phyloP scores from a whole-genome alignment of 2,888 invertebrate genomes.

The Lymantria dispar region DNA sequence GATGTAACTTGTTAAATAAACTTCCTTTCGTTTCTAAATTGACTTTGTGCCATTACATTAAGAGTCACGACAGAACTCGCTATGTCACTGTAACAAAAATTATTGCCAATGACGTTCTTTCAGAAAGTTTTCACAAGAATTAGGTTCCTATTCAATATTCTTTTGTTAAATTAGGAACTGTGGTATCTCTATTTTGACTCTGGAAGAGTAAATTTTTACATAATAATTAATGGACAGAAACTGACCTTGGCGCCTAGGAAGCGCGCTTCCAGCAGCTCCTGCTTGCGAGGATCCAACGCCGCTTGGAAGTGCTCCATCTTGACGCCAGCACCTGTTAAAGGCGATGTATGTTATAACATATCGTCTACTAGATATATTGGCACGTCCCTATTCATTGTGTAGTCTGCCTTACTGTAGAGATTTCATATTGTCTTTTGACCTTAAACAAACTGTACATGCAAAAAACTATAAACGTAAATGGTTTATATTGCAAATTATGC shows the following conservation, averaged over 20 bases:
- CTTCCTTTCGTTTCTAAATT: too few species aligned
- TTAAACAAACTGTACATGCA: too few species aligned
- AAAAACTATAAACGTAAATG: too few species aligned
- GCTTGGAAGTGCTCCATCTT: constrained; percentile 98
- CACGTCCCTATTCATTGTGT: too few species aligned
- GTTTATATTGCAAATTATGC: too few species aligned
- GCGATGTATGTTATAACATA: constrained; percentile 36
- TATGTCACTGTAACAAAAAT: neutral
- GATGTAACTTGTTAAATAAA: too few species aligned
- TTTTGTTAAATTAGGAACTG: too few species aligned
- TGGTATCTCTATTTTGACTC: neutral
- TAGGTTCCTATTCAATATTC: too few species aligned
- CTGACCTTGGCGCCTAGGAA: constrained; percentile 98
- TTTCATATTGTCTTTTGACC: too few species aligned
- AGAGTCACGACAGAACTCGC: neutral
- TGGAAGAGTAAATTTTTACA: neutral
- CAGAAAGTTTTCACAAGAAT: too few species aligned
- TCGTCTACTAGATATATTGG: neutral
- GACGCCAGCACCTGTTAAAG: constrained; percentile 90
- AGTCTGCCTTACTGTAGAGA: too few species aligned
- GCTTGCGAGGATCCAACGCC: constrained; percentile 98
- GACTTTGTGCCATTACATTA: too few species aligned
- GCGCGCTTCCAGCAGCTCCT: constrained; percentile 98
- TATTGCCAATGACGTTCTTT: neutral
- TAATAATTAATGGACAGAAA: constrained; percentile 34